Percentiles rank a stretch among this genome's conserved stretches.
These are phyloP conservation scores for Sitta carolinensis DNA, from an alignment of 2,797 vertebrate species.

Conservation along the genomic window DNA sequence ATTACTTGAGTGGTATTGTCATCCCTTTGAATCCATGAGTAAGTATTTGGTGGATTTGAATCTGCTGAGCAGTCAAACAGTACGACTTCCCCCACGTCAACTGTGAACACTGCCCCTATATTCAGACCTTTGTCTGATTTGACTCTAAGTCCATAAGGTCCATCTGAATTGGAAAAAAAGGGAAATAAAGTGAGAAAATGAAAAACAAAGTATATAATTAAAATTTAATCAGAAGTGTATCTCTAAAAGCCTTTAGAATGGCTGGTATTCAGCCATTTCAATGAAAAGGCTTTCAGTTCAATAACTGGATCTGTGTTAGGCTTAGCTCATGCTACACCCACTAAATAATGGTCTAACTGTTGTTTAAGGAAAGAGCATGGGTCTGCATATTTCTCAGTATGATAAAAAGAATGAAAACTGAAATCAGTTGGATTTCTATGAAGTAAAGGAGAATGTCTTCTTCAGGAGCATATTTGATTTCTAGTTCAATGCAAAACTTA, in stretches of 20 bases:
- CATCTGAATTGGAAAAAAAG: slow-evolving; percentile 79
- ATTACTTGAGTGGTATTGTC: slow-evolving; percentile 84
- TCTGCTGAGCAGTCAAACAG: slow-evolving; percentile 93
- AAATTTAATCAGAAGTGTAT: not conserved
- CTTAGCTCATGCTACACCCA: not conserved
- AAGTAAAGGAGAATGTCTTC: not conserved
- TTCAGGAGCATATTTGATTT: not conserved
- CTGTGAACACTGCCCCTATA: slow-evolving; percentile 88
- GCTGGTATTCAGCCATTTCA: not conserved
- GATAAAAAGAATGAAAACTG: not conserved
- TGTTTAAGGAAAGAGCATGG: not conserved
- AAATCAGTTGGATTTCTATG: not conserved
- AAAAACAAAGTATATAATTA: not conserved
- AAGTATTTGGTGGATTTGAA: slow-evolving; percentile 94
- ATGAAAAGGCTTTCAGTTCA: not conserved
- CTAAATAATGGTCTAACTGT: not conserved
- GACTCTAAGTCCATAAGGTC: slow-evolving; percentile 92
- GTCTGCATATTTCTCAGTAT: not conserved
- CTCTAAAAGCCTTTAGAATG: not conserved
- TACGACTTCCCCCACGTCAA: slow-evolving; percentile 87
- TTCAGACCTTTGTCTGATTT: slow-evolving; percentile 88
- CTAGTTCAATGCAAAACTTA: not conserved
- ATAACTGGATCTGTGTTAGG: not conserved
- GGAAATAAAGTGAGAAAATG: not conserved
- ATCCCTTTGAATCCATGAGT: slow-evolving; percentile 86